Evolutionary conservation across 2,113 vertebrate genomes (phyloP).

Genomic region (Actenoides hombroni): DNA sequence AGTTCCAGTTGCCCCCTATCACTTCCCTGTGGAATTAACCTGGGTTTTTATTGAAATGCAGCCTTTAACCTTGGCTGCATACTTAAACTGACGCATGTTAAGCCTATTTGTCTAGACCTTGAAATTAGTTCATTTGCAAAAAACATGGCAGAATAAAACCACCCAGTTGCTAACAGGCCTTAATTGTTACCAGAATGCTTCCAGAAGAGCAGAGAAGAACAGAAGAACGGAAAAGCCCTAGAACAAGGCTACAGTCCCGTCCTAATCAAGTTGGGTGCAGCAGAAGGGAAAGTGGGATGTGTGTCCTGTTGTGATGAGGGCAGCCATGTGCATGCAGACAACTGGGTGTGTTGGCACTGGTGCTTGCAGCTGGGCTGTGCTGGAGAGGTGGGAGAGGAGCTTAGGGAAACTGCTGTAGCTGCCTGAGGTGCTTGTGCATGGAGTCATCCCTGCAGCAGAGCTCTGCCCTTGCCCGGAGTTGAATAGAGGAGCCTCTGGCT

Average conservation of each 20-base stretch:
- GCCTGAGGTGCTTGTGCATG: accelerated
- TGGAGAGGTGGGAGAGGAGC: neutral
- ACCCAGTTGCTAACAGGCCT: neutral
- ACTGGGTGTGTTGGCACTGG: accelerated
- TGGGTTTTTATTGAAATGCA: neutral
- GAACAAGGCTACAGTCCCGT: no score
- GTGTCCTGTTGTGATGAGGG: neutral
- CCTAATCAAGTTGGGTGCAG: no score
- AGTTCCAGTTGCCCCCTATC: accelerated
- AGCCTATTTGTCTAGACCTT: neutral
- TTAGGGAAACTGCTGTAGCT: no score
- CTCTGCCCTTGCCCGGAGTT: neutral
- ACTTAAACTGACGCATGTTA: neutral
- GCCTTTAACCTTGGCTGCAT: neutral
- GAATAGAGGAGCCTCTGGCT: neutral
- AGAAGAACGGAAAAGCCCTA: neutral
- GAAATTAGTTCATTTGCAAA: neutral
- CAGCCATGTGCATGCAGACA: neutral
- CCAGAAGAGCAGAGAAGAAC: neutral
- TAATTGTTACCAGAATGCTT: neutral
- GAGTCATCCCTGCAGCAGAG: neutral
- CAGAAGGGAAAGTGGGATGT: neutral
- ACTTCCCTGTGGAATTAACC: neutral
- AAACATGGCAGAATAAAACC: neutral
- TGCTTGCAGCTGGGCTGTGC: neutral